Conservation (phyloP, 2,888 invertebrate species). For the Leistus spinibarbis region DNA sequence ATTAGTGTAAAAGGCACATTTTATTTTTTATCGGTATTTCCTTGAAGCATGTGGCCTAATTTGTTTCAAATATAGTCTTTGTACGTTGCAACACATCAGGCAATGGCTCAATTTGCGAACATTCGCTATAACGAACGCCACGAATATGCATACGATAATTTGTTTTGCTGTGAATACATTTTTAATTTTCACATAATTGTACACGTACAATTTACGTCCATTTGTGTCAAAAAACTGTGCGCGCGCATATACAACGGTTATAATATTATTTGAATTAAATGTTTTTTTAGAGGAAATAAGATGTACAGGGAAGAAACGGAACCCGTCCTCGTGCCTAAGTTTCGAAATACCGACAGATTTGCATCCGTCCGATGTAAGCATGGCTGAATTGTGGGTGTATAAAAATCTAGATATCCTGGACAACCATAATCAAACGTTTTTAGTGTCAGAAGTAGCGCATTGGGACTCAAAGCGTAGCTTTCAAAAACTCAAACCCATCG, state of each 20-base stretch:
- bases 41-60: no score
- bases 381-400: conserved; percentile 82
- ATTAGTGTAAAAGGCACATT: neutral
- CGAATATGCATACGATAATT: no score
- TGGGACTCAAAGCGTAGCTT: conserved; percentile 73
- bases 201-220: no score
- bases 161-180: no score
- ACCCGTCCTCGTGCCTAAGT: conserved; percentile 76
- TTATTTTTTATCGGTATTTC: neutral
- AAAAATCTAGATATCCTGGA: conserved; percentile 71
- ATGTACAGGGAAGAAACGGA: conserved; percentile 58
- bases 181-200: no score
- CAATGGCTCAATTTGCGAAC: no score
- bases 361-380: conserved; percentile 74
- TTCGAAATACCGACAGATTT: conserved; percentile 79
- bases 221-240: no score
- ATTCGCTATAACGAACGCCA: no score
- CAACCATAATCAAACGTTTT: conserved; percentile 74
- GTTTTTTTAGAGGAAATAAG: conserved; percentile 59
- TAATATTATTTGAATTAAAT: conserved; percentile 21
- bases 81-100: no score
- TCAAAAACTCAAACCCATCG: conserved; percentile 78
- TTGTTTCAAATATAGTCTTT: no score
- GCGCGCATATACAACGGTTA: neutral
- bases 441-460: conserved; percentile 79